Conservation (phyloP, 2,113 vertebrate species). For the Dendropsophus ebraccatus region DNA sequence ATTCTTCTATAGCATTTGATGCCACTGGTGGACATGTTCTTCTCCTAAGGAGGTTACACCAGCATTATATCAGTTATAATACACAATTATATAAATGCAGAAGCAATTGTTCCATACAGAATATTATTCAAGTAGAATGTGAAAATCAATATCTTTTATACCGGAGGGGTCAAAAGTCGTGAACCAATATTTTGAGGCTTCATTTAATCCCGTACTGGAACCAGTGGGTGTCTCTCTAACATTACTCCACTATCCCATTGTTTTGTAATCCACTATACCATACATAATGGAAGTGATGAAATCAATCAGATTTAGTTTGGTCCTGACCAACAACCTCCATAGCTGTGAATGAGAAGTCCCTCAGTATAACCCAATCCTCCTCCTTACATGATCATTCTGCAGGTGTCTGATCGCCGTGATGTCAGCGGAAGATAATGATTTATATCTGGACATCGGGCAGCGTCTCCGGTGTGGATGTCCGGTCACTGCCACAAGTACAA, state of each 20-base stretch:
- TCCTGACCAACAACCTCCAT: neutral
- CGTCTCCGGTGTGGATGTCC: neutral
- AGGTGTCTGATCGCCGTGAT: slow-evolving; percentile 3
- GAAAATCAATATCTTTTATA: neutral
- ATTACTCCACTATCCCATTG: neutral
- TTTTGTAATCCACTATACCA: neutral
- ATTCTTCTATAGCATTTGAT: neutral
- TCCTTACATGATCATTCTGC: slow-evolving; percentile 24
- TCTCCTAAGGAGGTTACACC: neutral
- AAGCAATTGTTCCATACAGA: neutral
- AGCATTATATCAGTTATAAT: neutral
- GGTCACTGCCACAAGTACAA: slow-evolving; percentile 4
- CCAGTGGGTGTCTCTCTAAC: too few relatives aligned
- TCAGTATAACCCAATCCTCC: neutral
- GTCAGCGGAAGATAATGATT: neutral
- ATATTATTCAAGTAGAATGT: neutral
- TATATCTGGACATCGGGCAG: slow-evolving; percentile 17
- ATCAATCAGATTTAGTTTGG: neutral
- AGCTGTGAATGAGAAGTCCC: neutral
- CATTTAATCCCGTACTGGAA: neutral
- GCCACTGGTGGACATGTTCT: neutral
- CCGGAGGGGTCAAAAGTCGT: neutral
- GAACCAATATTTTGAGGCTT: neutral
- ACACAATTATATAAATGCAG: neutral
- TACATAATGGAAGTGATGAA: neutral